These are phyloP conservation scores for Teleogryllus oceanicus DNA, from an alignment of 2,888 invertebrate genomes.

Conservation along the genomic window DNA sequence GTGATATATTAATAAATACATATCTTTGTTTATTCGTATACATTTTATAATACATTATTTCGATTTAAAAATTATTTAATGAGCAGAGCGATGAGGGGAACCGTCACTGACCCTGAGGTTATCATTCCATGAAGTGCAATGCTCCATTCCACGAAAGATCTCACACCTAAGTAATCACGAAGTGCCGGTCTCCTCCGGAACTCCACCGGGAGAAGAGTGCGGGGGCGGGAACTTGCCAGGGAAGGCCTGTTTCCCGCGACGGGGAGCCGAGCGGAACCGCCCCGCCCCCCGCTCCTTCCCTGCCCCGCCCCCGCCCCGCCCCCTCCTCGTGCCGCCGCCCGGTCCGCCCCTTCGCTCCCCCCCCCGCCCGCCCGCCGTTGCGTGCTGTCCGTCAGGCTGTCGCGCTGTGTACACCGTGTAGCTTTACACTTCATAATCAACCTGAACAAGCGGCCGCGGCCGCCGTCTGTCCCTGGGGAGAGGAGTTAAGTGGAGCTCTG, in stretches of 20 bases:
- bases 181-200: background rate
- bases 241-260: background rate
- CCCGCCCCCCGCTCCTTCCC: too few species aligned
- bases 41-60: too few species aligned
- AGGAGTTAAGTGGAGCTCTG: too few species aligned
- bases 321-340: too few species aligned
- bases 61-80: too few species aligned
- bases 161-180: too few species aligned
- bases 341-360: background rate
- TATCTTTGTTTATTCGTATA: too few species aligned
- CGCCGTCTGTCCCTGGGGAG: background rate
- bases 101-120: too few species aligned
- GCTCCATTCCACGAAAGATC: too few species aligned
- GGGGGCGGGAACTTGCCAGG: background rate
- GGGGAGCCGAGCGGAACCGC: background rate
- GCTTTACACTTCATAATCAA: slow-evolving; percentile 6
- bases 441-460: background rate
- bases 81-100: too few species aligned
- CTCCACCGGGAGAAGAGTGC: background rate
- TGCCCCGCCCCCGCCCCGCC: background rate
- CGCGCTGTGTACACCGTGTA: background rate
- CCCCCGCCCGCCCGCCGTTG: background rate
- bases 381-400: background rate
- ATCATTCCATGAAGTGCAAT: too few species aligned
- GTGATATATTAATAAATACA: too few species aligned